Percentiles rank a stretch among this genome's conserved stretches.
Evolutionary conservation across 1,140 invertebrate genomes (phyloP).

Genomic region (Caenorhabditis remanei): DNA sequence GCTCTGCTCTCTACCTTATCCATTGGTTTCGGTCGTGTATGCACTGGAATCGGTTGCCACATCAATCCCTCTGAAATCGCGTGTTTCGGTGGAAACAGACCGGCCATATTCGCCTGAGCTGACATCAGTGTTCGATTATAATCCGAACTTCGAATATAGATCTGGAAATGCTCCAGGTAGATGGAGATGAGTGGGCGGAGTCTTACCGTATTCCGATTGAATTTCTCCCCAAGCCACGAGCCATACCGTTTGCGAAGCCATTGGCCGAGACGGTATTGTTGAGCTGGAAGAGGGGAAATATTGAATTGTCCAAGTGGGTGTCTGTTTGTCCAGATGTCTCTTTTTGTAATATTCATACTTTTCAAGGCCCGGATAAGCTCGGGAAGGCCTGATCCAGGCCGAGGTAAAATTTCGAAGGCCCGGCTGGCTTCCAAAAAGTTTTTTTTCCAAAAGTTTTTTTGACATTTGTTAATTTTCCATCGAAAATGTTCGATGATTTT

Average conservation of each 20-base stretch:
- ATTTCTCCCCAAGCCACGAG: conserved; percentile 70
- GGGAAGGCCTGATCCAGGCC: too few relatives aligned
- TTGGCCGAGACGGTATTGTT: conserved; percentile 73
- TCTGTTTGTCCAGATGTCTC: too few relatives aligned
- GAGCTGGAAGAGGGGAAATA: too few relatives aligned
- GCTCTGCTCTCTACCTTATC: conserved; percentile 62
- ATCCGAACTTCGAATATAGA: conserved; percentile 75
- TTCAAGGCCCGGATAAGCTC: too few relatives aligned
- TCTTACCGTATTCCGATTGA: conserved; percentile 43
- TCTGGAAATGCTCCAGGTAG: too few relatives aligned
- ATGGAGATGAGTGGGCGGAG: neutral
- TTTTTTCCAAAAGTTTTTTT: too few relatives aligned
- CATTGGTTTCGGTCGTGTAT: conserved; percentile 72
- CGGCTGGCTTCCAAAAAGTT: too few relatives aligned
- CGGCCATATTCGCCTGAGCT: conserved; percentile 78
- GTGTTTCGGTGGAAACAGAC: conserved; percentile 74
- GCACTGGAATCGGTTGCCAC: conserved; percentile 78
- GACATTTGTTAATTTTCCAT: too few relatives aligned
- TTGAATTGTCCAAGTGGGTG: too few relatives aligned
- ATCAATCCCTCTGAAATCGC: conserved; percentile 70
- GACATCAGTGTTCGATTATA: conserved; percentile 78
- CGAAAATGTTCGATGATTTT: neutral
- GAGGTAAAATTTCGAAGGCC: too few relatives aligned
- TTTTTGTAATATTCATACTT: too few relatives aligned
- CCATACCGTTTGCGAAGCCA: conserved; percentile 72